Evolutionary conservation across 2,113 vertebrate genomes (phyloP).

Genomic region (Vombatus ursinus): DNA sequence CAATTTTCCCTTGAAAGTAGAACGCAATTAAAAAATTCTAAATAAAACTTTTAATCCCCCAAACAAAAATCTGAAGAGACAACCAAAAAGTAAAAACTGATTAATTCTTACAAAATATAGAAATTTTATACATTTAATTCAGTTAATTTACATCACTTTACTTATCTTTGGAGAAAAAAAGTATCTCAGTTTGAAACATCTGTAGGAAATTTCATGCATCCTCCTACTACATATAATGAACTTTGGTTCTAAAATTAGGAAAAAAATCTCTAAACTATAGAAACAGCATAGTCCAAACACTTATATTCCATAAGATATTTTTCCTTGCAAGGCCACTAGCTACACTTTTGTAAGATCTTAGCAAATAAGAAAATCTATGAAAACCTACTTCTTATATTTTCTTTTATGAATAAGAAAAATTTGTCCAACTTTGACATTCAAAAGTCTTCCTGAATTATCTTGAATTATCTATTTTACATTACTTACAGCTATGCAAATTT

Average conservation of each 20-base stretch:
- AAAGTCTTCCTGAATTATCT: constrained; percentile 38
- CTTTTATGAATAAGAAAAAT: background rate
- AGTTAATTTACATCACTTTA: background rate
- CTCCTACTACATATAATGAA: background rate
- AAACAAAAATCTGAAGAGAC: background rate
- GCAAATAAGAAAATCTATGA: constrained; percentile 21
- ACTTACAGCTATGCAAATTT: background rate
- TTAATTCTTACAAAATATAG: background rate
- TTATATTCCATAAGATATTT: background rate
- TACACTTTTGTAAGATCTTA: constrained; percentile 3
- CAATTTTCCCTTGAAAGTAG: constrained; percentile 16
- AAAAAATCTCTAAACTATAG: background rate
- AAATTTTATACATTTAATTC: constrained; percentile 30
- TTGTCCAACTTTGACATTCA: constrained; percentile 18
- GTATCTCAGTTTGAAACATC: background rate
- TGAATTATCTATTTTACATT: constrained; percentile 4
- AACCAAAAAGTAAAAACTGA: background rate
- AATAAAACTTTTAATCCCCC: background rate
- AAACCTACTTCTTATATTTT: background rate
- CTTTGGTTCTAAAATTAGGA: constrained; percentile 24
- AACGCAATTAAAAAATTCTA: constrained; percentile 38
- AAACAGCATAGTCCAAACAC: background rate
- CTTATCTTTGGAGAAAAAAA: constrained; percentile 28
- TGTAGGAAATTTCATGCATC: constrained; percentile 7
- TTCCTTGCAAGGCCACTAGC: constrained; percentile 7